Conservation (phyloP, 2,113 vertebrate genomes). For the Etheostoma spectabile region DNA sequence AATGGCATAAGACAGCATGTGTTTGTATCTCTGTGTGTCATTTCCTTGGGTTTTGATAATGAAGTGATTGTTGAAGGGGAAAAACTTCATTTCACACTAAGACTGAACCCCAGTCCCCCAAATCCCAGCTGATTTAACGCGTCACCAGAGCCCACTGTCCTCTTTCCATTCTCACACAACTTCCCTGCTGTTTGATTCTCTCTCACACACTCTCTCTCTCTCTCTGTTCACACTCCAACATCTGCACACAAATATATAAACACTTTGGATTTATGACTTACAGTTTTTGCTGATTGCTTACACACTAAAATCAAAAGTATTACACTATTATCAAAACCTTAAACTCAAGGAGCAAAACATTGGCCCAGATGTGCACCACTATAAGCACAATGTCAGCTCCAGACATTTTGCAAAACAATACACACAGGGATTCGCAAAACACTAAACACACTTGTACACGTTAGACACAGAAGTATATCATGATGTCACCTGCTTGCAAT, state of each 20-base stretch:
- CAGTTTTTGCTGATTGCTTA: too few relatives aligned
- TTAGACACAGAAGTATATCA: too few relatives aligned
- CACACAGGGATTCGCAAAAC: too few relatives aligned
- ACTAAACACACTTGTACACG: too few relatives aligned
- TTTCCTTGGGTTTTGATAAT: conserved; percentile 58
- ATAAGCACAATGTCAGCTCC: too few relatives aligned
- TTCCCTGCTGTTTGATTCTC: conserved; percentile 61
- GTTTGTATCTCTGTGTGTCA: conserved; percentile 34
- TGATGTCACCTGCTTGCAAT: too few relatives aligned
- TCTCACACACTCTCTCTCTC: not conserved
- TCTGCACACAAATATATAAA: not conserved
- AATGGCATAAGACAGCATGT: conserved; percentile 10
- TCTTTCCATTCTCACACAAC: conserved; percentile 44
- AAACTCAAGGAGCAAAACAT: too few relatives aligned
- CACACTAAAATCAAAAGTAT: too few relatives aligned
- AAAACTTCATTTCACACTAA: conserved; percentile 77
- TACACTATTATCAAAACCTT: too few relatives aligned
- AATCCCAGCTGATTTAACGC: conserved; percentile 82
- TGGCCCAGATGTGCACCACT: too few relatives aligned
- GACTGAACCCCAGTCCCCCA: conserved; percentile 67
- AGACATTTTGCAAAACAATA: too few relatives aligned
- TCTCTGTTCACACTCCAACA: conserved; percentile 3
- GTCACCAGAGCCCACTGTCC: conserved; percentile 60
- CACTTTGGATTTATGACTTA: not conserved
- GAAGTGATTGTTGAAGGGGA: conserved; percentile 78